Percentiles rank a stretch among this genome's conserved stretches.
phyloP scores from a whole-genome alignment of 2,113 vertebrate species.

The Pleuronectes platessa region DNA sequence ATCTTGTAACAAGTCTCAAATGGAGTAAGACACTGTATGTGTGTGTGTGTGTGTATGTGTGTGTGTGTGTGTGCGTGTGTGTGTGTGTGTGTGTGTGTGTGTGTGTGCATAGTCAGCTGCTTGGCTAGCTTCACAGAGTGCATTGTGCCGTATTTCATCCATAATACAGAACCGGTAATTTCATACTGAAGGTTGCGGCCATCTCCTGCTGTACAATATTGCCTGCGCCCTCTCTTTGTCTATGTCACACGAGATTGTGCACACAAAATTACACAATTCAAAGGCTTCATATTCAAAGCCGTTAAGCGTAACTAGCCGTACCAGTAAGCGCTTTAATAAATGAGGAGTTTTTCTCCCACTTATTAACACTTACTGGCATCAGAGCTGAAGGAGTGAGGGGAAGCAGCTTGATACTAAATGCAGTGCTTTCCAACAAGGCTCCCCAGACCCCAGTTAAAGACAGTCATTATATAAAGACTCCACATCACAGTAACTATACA shows the following conservation, averaged over 20 bases:
- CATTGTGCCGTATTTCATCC: constrained; percentile 37
- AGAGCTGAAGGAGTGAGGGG: constrained; percentile 29
- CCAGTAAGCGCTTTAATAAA: constrained; percentile 20
- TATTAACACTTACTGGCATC: constrained; percentile 41
- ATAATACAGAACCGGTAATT: constrained; percentile 31
- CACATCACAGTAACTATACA: constrained; percentile 47
- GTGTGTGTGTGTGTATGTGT: no score
- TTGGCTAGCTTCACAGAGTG: constrained; percentile 26
- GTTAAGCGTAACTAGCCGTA: constrained; percentile 5
- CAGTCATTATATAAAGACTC: constrained; percentile 52
- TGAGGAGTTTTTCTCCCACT: constrained; percentile 4
- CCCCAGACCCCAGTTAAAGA: constrained; percentile 36
- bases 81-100: no score
- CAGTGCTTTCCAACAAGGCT: constrained; percentile 45
- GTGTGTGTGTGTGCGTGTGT: no score
- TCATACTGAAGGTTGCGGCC: constrained; percentile 29
- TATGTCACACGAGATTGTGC: not conserved
- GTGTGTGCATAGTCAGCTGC: not conserved
- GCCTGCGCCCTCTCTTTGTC: not conserved
- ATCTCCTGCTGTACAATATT: constrained; percentile 31
- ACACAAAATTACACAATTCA: constrained; percentile 16
- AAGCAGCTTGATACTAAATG: constrained; percentile 25
- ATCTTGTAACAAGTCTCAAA: constrained; percentile 19
- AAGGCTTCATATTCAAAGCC: constrained; percentile 6
- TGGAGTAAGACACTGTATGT: constrained; percentile 1